Evolutionary conservation across 2,113 vertebrate genomes (phyloP), one percentile per base, ranked within the genome.

Genomic region (Morone saxatilis): DNA sequence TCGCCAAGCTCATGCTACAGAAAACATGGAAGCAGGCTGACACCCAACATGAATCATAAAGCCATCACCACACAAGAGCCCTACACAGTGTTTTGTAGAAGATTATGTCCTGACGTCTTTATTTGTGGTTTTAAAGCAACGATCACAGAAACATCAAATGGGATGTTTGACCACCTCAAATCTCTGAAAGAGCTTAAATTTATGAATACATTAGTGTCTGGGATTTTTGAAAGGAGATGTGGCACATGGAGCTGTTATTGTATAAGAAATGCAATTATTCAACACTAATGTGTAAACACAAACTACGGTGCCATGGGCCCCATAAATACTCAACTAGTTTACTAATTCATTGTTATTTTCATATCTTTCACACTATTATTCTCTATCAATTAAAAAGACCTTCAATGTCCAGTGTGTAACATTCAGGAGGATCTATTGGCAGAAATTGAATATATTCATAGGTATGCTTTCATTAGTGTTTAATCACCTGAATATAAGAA

Each of bases 121-220:
- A 48, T 70, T 51, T 65, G 66, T 51, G 31, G 36, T 70, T 74
- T 75, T 17, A 69, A 69, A 67, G 62, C 51, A n/a, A 25, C 40
- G 13, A 75, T 71, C 74, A 61, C 73, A 78, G 62, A 47, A 56
- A 56, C 76, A 66, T 81, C 69, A 65, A 70, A 25, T 19, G 31
- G 47, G 56, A 70, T 48, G 71, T 76, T 47, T 59, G 48, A 38
- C 6, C 59, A 73, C 57, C 71, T 61, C 25, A 1, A 57, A 76
- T 81, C 68, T 84, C 74, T 12, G 69, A 36, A 48, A 13, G 47
- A 82, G 67, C 72, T 78, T 66, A 78, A 51, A 81, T 38, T 3
- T 61, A 7, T 63, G 69, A 90, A 88, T 84, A 78, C 9, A 81
- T 78, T 78, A 71, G 54, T 59, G 67, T 14, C 67, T 17, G n/a